Percentiles rank a stretch among this genome's conserved stretches.
Evolutionary conservation across 2,888 invertebrate genomes (phyloP).

Genomic region (Euzophera pinguis): DNA sequence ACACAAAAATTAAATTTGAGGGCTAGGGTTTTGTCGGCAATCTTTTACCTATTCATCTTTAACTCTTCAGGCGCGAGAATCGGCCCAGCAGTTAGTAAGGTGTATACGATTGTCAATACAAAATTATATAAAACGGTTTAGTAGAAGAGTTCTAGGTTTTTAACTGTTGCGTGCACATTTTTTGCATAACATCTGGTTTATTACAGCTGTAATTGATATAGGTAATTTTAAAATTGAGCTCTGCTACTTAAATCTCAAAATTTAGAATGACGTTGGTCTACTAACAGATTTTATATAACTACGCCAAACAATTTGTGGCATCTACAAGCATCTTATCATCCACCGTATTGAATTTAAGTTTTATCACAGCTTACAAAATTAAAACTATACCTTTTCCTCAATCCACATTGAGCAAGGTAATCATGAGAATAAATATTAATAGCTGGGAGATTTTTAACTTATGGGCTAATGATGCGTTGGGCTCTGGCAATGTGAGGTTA

Average conservation of each 20-base stretch:
- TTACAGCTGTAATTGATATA: neutral
- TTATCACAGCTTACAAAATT: constrained; percentile 71
- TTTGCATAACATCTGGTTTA: no score
- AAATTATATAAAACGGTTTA: no score
- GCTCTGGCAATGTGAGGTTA: constrained; percentile 51
- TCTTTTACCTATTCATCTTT: no score
- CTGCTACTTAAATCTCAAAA: neutral
- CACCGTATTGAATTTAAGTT: constrained; percentile 4
- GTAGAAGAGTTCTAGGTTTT: no score
- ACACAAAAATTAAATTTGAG: no score
- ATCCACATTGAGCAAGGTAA: constrained; percentile 45
- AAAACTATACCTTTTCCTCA: constrained; percentile 43
- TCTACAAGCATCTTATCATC: constrained; percentile 7
- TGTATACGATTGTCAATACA: no score
- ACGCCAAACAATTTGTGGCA: neutral
- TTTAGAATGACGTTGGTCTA: neutral
- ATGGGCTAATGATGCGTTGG: constrained; percentile 44
- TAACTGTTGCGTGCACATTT: no score
- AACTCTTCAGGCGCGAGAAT: no score
- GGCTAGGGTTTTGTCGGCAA: no score
- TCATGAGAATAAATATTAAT: constrained; percentile 33
- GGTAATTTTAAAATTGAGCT: neutral
- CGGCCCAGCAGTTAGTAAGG: no score
- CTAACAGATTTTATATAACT: neutral
- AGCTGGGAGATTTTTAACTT: constrained; percentile 23